phyloP scores from a whole-genome alignment of 2,888 invertebrate species.

The Lycaena phlaeas region DNA sequence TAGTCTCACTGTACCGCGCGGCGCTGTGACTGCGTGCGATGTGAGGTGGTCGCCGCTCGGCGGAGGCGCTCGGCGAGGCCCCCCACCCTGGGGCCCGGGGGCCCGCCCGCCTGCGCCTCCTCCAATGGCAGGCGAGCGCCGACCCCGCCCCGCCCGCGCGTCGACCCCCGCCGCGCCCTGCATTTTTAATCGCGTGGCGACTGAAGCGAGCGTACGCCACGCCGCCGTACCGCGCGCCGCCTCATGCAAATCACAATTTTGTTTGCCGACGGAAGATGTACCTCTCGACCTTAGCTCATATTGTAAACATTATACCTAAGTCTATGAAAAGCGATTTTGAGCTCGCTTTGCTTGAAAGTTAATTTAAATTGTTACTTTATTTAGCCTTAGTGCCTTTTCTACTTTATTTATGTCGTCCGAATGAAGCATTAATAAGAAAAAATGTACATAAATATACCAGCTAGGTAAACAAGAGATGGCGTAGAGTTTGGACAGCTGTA shows the following conservation, averaged over 20 bases:
- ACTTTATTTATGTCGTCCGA: background rate
- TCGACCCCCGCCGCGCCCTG: constrained; percentile 57
- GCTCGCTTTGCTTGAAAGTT: constrained; percentile 19
- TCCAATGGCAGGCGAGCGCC: constrained; percentile 32
- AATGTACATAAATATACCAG: constrained; percentile 1
- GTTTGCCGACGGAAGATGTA: constrained; percentile 64
- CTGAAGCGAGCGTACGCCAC: constrained; percentile 54
- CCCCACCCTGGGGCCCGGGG: constrained; percentile 36
- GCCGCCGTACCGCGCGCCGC: constrained; percentile 33
- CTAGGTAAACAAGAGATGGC: constrained; percentile 6
- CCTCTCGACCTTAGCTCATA: constrained; percentile 48
- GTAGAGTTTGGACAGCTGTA: constrained; percentile 3
- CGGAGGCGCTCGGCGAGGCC: constrained; percentile 40
- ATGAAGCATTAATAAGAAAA: background rate
- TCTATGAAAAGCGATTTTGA: constrained; percentile 14
- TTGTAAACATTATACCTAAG: constrained; percentile 38
- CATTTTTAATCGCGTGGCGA: constrained; percentile 68
- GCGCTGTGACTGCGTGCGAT: constrained; percentile 66
- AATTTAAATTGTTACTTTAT: background rate
- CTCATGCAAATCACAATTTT: constrained; percentile 65
- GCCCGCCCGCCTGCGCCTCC: constrained; percentile 22
- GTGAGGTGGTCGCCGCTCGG: constrained; percentile 55
- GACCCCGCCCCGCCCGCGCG: constrained; percentile 51
- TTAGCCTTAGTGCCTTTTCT: background rate
- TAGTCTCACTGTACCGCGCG: constrained; percentile 58